Base-by-base conservation (phyloP, 2,113 vertebrate species). In the Dipodomys spectabilis region DNA sequence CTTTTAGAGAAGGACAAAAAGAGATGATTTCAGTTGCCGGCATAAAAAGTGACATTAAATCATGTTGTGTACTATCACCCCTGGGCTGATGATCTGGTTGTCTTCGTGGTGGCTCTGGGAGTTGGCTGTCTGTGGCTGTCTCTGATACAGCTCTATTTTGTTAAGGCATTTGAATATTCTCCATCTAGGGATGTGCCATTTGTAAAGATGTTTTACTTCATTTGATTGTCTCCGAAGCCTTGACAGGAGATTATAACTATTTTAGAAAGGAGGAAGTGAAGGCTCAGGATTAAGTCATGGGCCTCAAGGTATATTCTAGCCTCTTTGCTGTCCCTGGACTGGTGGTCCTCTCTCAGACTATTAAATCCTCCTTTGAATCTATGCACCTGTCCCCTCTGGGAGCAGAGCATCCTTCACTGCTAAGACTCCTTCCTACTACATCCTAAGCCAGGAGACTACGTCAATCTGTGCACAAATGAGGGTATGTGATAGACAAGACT, bases 221-320 rank as follows among this genome's bases (percentile, higher is more conserved):
- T 71, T 82, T 15, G 27, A 10, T 53, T 25, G 60, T 79, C 65
- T 30, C 67, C 73, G 44, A 91, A 81, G 15, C 12, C 28, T 57
- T 35, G 45, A 53, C 67, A 79, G 10, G 22, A 93, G 53, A 68
- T 69, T n/a, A 28, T 23, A 15, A 72, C 20, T 82, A 19, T 72
- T 94, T 87, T 13, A 65, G 27, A 64, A 89, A 71, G 39, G 32
- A 75, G n/a, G 53, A 93, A 57, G 69, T 49, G 32, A 81, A 69
- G 64, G n/a, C 11, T 80, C n/a, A 65, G 28, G 72, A 53, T 69
- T 80, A 80, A 72, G 7, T 73, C 13, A 39, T 74, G 23, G 60
- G 16, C 27, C 60, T 62, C 39, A 6, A 60, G 39, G 35, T 2
- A 11, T 1, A 53, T 49, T 65, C 27, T 3, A 53, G 65, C 19